phyloP scores from a whole-genome alignment of 2,113 vertebrate genomes.

The Paradisaea rubra region DNA sequence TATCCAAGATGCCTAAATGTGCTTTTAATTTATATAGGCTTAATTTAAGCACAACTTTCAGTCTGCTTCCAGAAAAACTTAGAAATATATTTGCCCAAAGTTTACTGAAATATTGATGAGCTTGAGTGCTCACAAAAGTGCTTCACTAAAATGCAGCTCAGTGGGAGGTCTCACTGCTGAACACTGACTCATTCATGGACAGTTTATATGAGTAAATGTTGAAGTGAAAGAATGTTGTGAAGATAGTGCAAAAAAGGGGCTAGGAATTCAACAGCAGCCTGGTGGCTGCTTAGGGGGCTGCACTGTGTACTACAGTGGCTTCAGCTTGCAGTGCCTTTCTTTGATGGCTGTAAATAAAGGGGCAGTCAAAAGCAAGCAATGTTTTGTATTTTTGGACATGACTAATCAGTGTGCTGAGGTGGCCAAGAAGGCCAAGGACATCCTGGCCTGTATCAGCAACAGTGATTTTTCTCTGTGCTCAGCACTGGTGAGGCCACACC shows the following conservation, averaged over 20 bases:
- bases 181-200: background rate
- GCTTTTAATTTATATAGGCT: background rate
- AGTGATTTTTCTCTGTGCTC: no score
- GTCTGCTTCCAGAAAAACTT: background rate
- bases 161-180: background rate
- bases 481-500: background rate
- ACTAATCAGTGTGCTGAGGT: background rate
- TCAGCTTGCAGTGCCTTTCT: background rate
- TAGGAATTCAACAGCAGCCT: background rate
- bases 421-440: background rate
- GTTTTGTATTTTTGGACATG: background rate
- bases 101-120: background rate
- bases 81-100: background rate
- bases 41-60: background rate
- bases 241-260: background rate
- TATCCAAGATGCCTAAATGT: background rate
- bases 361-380: background rate
- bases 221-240: background rate
- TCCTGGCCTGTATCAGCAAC: background rate
- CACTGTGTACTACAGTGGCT: background rate
- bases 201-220: background rate
- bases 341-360: background rate
- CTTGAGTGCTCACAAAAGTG: background rate
- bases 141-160: background rate
- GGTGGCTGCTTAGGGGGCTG: background rate